Evolutionary conservation across 2,888 invertebrate genomes (phyloP).

Genomic region (Dioctria rufipes): DNA sequence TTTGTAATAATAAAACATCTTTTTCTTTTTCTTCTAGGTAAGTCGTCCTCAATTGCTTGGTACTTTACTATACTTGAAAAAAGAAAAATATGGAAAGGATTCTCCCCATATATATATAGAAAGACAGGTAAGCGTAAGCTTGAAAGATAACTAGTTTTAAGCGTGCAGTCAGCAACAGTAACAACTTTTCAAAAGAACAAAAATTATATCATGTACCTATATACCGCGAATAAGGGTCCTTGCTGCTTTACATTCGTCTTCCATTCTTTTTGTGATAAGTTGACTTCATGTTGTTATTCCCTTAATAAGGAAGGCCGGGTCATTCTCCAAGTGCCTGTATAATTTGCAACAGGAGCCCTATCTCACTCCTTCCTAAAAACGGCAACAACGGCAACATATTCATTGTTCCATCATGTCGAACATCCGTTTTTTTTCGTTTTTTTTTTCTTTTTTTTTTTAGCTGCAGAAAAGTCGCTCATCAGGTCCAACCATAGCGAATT

Average conservation of each 20-base stretch:
- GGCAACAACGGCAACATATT: not conserved
- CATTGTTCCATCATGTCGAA: constrained; percentile 51
- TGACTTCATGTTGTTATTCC: constrained; percentile 43
- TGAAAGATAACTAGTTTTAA: constrained; percentile 9
- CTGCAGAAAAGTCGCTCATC: constrained; percentile 4
- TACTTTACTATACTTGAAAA: not conserved
- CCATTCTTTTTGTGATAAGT: constrained; percentile 16
- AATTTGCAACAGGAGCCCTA: constrained; percentile 41
- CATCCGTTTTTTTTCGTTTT: constrained; percentile 30
- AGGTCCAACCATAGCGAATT: constrained; percentile 23
- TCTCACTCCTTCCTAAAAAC: constrained; percentile 36
- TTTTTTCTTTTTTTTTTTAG: not conserved
- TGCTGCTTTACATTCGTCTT: not conserved
- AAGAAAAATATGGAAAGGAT: not conserved
- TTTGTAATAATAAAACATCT: not conserved
- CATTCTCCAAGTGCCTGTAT: constrained; percentile 39
- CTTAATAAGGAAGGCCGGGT: constrained; percentile 57
- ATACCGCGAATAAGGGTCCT: not conserved
- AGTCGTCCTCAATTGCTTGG: not conserved
- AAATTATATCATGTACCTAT: not conserved
- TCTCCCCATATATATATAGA: not conserved
- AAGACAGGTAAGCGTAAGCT: not conserved
- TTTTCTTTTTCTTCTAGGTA: not conserved
- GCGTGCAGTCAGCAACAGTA: constrained; percentile 45
- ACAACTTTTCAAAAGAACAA: constrained; percentile 6